These are phyloP conservation scores for Danio jaintianensis DNA, from an alignment of 2,797 vertebrate species.

Conservation along the genomic window DNA sequence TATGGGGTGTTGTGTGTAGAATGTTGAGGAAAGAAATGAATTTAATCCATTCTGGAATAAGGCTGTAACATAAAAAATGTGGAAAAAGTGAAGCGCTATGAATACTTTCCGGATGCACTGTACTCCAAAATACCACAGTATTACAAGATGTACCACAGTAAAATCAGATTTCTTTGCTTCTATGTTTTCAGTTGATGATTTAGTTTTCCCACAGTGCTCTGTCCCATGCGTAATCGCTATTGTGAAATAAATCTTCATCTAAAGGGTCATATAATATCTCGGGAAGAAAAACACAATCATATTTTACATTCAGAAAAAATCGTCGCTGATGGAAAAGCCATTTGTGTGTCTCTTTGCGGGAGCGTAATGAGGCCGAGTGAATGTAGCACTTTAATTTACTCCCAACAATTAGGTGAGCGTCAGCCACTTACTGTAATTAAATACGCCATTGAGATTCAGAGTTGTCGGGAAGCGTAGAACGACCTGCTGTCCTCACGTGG, in stretches of 20 bases:
- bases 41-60: no score
- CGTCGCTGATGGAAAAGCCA: slow-evolving; percentile 36
- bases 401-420: slow-evolving; percentile 31
- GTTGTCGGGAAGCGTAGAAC: slow-evolving; percentile 15
- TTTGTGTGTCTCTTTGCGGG: slow-evolving; percentile 35
- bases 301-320: slow-evolving; percentile 29
- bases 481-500: slow-evolving; percentile 1
- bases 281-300: slow-evolving; percentile 13
- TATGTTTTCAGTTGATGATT: neutral
- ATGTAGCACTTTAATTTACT: slow-evolving; percentile 37
- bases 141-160: neutral
- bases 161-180: neutral
- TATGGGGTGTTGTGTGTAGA: no score
- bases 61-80: no score
- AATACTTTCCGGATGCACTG: no score
- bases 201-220: slow-evolving; percentile 7
- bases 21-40: no score
- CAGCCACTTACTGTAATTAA: slow-evolving; percentile 50
- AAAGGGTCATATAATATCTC: slow-evolving; percentile 11
- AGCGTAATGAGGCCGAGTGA: slow-evolving; percentile 10
- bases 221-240: neutral
- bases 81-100: no score
- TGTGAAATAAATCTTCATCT: slow-evolving; percentile 15
- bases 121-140: neutral
- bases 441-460: slow-evolving; percentile 24